A percentile compares a stretch with the other conserved stretches of the same genome.
Conservation (phyloP, 1,140 invertebrate genomes). For the Harpegnathos saltator region DNA sequence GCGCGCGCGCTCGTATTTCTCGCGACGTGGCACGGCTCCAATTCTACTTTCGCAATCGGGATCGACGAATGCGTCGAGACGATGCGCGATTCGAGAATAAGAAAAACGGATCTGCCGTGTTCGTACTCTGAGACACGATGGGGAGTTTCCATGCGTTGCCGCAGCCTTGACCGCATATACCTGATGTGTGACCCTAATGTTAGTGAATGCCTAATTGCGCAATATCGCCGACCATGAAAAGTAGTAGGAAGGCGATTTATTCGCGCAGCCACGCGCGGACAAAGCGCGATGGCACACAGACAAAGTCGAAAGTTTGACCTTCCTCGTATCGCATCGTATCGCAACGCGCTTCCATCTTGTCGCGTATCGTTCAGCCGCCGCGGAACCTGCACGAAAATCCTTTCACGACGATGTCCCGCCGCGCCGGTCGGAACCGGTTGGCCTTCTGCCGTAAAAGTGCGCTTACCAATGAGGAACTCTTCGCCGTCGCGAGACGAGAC, state of each 20-base stretch:
- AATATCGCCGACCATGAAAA: background rate
- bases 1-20: background rate
- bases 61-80: background rate
- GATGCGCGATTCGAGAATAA: background rate
- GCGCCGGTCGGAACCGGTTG: conserved; percentile 25
- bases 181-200: conserved; percentile 4
- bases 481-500: no score
- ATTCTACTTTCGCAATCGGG: conserved; percentile 6
- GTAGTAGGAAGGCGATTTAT: conserved; percentile 20
- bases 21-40: conserved; percentile 18
- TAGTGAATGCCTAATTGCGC: conserved; percentile 17
- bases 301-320: conserved; percentile 50
- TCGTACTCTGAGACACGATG: background rate
- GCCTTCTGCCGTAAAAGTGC: conserved; percentile 34
- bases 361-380: background rate
- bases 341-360: background rate
- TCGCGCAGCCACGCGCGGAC: background rate
- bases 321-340: background rate
- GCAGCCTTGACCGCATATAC: background rate
- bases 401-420: conserved; percentile 31
- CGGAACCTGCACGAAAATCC: conserved; percentile 22
- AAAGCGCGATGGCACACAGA: background rate
- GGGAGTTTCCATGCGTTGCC: background rate
- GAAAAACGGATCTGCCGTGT: background rate
- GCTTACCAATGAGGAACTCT: conserved; percentile 4